These are phyloP conservation scores for Theretra japonica DNA, from an alignment of 2,888 invertebrate genomes.

Conservation along the genomic window DNA sequence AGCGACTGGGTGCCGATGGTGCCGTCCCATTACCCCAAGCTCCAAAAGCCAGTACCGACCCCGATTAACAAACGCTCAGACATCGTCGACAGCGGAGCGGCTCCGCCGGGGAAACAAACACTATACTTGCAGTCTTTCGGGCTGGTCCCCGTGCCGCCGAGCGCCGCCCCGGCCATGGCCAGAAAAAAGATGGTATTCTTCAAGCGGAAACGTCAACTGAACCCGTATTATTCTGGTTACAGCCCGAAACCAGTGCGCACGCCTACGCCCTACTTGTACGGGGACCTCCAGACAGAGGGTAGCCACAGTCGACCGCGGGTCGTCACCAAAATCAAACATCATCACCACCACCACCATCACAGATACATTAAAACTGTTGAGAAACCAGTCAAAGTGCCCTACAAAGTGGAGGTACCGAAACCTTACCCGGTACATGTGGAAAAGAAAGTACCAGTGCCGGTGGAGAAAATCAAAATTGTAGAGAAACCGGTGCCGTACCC, in stretches of 20 bases:
- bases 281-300: conserved; percentile 62
- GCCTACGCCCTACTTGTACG: conserved; percentile 52
- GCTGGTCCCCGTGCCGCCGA: conserved; percentile 61
- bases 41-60: conserved; percentile 50
- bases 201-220: conserved; percentile 62
- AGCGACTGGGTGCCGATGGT: conserved; percentile 80
- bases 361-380: conserved; percentile 86
- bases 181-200: conserved; percentile 67
- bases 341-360: conserved; percentile 88
- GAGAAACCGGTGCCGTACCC: conserved; percentile 72
- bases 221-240: conserved; percentile 67
- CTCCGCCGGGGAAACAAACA: conserved; percentile 55
- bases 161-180: conserved; percentile 45
- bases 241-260: conserved; percentile 58
- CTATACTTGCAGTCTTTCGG: conserved; percentile 72
- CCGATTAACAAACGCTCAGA: conserved; percentile 64
- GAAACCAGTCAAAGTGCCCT: conserved; percentile 79
- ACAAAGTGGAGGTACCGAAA: conserved; percentile 84
- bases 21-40: conserved; percentile 68
- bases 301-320: conserved; percentile 59
- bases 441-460: conserved; percentile 70
- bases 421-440: conserved; percentile 80
- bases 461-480: conserved; percentile 67
- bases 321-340: conserved; percentile 83
- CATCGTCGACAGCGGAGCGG: conserved; percentile 44